These are phyloP conservation scores for Athrips mouffetella DNA, from an alignment of 2,888 invertebrate species.

Conservation along the genomic window DNA sequence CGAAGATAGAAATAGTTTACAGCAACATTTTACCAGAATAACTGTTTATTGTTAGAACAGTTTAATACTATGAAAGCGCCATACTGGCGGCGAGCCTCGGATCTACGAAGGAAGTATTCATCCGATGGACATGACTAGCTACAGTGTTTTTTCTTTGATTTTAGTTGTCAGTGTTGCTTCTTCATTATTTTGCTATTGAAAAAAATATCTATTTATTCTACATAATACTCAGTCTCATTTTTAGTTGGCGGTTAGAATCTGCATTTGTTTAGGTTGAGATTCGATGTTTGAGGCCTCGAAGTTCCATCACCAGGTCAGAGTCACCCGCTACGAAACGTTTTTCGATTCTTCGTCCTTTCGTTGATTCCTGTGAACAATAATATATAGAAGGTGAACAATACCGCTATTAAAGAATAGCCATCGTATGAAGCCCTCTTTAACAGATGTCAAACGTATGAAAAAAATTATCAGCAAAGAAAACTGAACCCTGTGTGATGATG, in stretches of 20 bases:
- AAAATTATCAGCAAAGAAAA: too few species aligned
- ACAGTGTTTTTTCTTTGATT: conserved; percentile 33
- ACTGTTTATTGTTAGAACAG: not conserved
- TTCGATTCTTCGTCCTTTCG: conserved; percentile 69
- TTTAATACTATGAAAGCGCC: not conserved
- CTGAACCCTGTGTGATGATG: too few species aligned
- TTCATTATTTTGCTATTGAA: conserved; percentile 45
- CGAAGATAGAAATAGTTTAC: conserved; percentile 7
- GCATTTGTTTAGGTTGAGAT: conserved; percentile 72
- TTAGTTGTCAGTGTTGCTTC: conserved; percentile 33
- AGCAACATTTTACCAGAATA: not conserved
- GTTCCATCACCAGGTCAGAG: conserved; percentile 80
- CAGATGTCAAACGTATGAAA: too few species aligned
- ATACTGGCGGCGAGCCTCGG: not conserved
- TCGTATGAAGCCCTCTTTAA: too few species aligned
- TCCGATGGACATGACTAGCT: conserved; percentile 12
- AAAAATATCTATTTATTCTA: conserved; percentile 59
- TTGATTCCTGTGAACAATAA: conserved; percentile 55
- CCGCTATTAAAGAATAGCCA: too few species aligned
- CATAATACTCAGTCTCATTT: conserved; percentile 75
- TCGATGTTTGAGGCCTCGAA: conserved; percentile 81
- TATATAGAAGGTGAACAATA: too few species aligned
- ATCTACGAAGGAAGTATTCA: not conserved
- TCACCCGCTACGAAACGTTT: conserved; percentile 82
- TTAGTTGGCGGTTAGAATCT: conserved; percentile 63